Percentiles rank a stretch among this genome's conserved stretches.
Evolutionary conservation across 1,140 invertebrate genomes (phyloP).

Genomic region (Drosophila setifemur): DNA sequence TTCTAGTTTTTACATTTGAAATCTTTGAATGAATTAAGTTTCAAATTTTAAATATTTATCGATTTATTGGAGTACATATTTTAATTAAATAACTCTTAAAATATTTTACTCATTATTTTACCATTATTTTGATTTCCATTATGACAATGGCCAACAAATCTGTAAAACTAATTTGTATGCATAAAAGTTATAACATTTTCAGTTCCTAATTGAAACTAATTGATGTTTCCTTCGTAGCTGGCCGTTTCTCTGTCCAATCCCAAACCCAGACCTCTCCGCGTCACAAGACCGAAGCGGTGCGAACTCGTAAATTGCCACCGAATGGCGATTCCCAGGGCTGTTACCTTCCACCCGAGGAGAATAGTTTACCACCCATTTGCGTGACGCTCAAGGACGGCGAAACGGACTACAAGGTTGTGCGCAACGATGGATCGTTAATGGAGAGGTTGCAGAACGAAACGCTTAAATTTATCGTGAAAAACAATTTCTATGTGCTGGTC

Average conservation of each 20-base stretch:
- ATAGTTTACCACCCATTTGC: conserved; percentile 84
- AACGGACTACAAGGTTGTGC: conserved; percentile 85
- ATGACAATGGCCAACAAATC: too few relatives aligned
- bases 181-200: too few relatives aligned
- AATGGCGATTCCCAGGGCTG: conserved; percentile 84
- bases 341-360: conserved; percentile 84
- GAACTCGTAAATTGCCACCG: conserved; percentile 61
- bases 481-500: conserved; percentile 90
- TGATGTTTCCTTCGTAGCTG: conserved; percentile 17
- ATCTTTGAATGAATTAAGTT: too few relatives aligned
- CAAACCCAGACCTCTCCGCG: conserved; percentile 56
- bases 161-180: too few relatives aligned
- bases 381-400: conserved; percentile 69
- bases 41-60: too few relatives aligned
- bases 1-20: too few relatives aligned
- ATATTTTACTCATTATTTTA: too few relatives aligned
- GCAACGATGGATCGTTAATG: conserved; percentile 83
- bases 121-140: too few relatives aligned
- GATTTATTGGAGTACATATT: too few relatives aligned
- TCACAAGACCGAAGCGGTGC: conserved; percentile 56
- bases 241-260: conserved; percentile 26
- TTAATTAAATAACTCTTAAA: too few relatives aligned
- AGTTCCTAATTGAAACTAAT: too few relatives aligned
- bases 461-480: conserved; percentile 90
- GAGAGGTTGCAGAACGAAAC: conserved; percentile 85